A percentile compares a stretch with the other conserved stretches of the same genome.
Conservation (phyloP, 2,797 vertebrate genomes). For the Micromesistius poutassou region DNA sequence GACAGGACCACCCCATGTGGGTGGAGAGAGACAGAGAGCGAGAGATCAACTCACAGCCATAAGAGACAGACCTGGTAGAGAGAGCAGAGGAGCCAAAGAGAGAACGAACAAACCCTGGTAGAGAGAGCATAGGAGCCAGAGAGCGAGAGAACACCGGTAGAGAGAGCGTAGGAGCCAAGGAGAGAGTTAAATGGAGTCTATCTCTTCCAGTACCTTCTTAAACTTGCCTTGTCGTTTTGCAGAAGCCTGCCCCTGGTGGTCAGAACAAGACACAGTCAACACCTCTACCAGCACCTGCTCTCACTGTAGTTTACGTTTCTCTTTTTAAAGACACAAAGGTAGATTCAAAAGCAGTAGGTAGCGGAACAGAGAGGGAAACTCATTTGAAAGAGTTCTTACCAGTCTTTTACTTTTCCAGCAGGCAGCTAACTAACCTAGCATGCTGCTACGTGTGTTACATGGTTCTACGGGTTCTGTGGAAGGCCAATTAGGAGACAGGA, state of each 20-base stretch:
- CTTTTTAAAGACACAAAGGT: neutral
- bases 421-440: neutral
- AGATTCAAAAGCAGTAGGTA: neutral
- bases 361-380: constrained; percentile 2
- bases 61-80: neutral
- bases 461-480: neutral
- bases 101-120: neutral
- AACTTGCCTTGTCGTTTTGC: constrained; percentile 99
- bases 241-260: constrained; percentile 99
- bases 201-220: constrained; percentile 99
- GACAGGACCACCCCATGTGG: neutral
- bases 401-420: neutral
- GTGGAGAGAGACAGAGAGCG: neutral
- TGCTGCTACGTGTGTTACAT: neutral
- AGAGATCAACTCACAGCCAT: neutral
- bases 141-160: constrained; percentile 59
- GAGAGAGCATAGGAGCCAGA: constrained; percentile 25
- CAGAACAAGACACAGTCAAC: constrained; percentile 95
- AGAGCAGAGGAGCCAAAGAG: constrained; percentile 14
- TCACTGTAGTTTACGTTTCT: neutral
- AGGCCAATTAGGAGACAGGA: neutral
- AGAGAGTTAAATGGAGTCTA: constrained; percentile 74
- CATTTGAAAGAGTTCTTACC: neutral
- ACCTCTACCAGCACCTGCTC: constrained; percentile 5
- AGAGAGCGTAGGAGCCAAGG: constrained; percentile 37